These are phyloP conservation scores for Hydrophis major DNA, from an alignment of 2,797 vertebrate genomes.

Conservation along the genomic window DNA sequence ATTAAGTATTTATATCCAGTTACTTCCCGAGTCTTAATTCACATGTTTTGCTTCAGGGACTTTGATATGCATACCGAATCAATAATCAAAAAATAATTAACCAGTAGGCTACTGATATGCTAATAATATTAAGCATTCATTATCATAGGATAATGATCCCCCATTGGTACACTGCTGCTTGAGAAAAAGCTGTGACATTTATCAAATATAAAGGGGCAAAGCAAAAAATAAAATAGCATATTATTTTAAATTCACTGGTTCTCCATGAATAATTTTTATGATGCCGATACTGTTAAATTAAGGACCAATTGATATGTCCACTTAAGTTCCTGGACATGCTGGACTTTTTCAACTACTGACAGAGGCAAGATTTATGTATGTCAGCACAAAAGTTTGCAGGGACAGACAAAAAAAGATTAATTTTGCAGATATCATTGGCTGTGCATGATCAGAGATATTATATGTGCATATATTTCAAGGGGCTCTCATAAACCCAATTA, in stretches of 20 bases:
- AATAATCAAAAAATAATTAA: constrained; percentile 41
- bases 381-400: neutral
- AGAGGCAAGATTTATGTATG: neutral
- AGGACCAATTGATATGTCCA: neutral
- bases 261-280: constrained; percentile 24
- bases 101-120: constrained; percentile 33
- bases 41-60: constrained; percentile 55
- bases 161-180: constrained; percentile 37
- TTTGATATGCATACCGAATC: constrained; percentile 52
- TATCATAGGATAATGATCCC: constrained; percentile 41
- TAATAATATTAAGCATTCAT: constrained; percentile 53
- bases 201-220: constrained; percentile 44
- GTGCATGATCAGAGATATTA: neutral
- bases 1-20: constrained; percentile 53
- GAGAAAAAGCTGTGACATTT: constrained; percentile 43
- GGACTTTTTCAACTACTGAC: neutral
- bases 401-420: neutral
- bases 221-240: neutral
- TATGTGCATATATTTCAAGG: neutral
- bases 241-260: constrained; percentile 29
- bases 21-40: constrained; percentile 47
- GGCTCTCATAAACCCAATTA: neutral
- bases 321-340: neutral
- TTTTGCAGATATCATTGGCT: neutral
- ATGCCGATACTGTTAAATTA: constrained; percentile 30